Percentiles rank a stretch among this genome's conserved stretches.
Conservation (phyloP, 2,888 invertebrate species). For the Anodontia alba region DNA sequence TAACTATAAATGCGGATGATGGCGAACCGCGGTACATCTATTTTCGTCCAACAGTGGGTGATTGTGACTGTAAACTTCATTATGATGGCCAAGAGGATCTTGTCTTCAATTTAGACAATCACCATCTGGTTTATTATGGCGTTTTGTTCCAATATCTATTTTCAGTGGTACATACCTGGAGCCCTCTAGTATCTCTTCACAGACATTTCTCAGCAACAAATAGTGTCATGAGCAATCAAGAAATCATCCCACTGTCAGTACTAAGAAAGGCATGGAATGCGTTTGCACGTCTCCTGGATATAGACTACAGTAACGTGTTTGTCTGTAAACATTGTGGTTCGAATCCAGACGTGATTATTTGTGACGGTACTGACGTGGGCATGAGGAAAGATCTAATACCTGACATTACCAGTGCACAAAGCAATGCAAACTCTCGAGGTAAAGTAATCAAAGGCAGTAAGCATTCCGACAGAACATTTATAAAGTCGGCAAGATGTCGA, state of each 20-base stretch:
- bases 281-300: constrained; percentile 16
- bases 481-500: not conserved
- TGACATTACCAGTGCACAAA: not conserved
- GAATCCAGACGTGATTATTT: constrained; percentile 7
- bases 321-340: constrained; percentile 1
- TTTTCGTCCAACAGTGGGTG: not conserved
- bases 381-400: constrained; percentile 15
- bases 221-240: not conserved
- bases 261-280: constrained; percentile 10
- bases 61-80: not conserved
- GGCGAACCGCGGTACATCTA: not conserved
- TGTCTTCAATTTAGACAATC: not conserved
- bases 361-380: constrained; percentile 12
- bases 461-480: not conserved
- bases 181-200: not conserved
- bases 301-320: not conserved
- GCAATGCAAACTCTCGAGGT: not conserved
- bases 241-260: not conserved
- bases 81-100: constrained; percentile 8
- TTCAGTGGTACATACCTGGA: not conserved
- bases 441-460: not conserved
- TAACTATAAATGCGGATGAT: not conserved
- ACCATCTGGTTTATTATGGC: constrained; percentile 1
- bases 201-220: not conserved
- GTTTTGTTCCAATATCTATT: not conserved